A percentile compares a stretch with the other conserved stretches of the same genome.
phyloP scores from a whole-genome alignment of 2,113 vertebrate species.

The Aldabrachelys gigantea region DNA sequence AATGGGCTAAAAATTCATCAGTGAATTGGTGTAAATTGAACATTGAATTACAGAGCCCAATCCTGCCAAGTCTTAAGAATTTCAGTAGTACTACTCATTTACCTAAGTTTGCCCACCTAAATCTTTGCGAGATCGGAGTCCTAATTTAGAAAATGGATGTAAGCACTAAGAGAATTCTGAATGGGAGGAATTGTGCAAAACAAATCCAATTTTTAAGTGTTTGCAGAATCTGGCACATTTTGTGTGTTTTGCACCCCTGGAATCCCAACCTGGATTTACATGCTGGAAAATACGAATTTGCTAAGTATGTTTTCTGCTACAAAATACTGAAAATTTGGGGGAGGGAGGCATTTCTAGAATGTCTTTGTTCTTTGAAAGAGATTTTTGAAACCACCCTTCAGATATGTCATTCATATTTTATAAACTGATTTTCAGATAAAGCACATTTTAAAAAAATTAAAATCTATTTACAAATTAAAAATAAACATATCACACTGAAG shows the following conservation, averaged over 20 bases:
- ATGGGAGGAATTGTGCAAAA: not conserved
- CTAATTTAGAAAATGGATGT: not conserved
- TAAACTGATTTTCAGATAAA: not conserved
- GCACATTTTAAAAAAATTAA: not conserved
- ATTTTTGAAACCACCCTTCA: not conserved
- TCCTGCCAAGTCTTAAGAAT: not conserved
- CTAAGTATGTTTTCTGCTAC: not conserved
- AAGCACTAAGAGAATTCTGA: not conserved
- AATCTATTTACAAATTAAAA: not conserved
- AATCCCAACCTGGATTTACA: not conserved
- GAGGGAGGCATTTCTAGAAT: not conserved
- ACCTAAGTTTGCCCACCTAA: not conserved
- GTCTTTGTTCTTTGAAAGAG: not conserved
- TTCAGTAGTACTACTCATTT: not conserved
- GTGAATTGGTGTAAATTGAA: not conserved
- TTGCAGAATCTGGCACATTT: not conserved
- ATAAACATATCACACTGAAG: not conserved
- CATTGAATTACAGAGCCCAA: not conserved
- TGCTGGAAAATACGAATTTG: not conserved
- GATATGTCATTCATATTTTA: not conserved
- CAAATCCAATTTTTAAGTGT: not conserved
- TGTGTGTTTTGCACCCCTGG: not conserved
- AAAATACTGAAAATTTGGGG: not conserved
- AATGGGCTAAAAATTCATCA: not conserved
- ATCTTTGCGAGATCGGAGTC: fast-evolving